Conservation (phyloP, 1,140 invertebrate species). For the Plodia interpunctella region DNA sequence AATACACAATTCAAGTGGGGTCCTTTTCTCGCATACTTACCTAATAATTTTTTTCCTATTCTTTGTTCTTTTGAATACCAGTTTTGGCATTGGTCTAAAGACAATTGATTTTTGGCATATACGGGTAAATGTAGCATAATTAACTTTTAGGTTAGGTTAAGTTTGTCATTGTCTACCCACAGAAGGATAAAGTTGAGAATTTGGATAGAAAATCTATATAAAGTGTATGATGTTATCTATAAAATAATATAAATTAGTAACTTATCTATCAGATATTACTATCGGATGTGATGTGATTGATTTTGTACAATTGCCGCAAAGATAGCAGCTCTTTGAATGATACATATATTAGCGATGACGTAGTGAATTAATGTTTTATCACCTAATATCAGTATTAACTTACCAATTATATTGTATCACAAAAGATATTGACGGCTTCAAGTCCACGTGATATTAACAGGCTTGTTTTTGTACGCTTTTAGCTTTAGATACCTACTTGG, state of each 20-base stretch:
- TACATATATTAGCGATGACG: not conserved
- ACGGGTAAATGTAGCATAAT: too few relatives aligned
- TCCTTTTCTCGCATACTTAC: too few relatives aligned
- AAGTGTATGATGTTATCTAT: not conserved
- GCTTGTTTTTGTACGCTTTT: not conserved
- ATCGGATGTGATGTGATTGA: slow-evolving; percentile 3
- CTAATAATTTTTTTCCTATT: too few relatives aligned
- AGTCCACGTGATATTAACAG: not conserved
- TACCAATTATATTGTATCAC: not conserved
- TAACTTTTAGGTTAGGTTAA: too few relatives aligned
- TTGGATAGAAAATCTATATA: too few relatives aligned
- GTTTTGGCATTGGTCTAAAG: too few relatives aligned
- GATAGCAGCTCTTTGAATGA: not conserved
- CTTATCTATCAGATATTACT: not conserved
- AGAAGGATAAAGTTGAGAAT: too few relatives aligned
- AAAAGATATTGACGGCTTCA: not conserved
- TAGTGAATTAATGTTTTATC: not conserved
- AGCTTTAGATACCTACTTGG: too few relatives aligned
- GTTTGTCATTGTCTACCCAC: too few relatives aligned
- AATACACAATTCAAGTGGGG: too few relatives aligned
- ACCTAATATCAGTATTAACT: not conserved
- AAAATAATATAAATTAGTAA: not conserved
- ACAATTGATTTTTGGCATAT: too few relatives aligned
- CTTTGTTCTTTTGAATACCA: too few relatives aligned
- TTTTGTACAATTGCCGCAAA: not conserved